Conservation (phyloP, 2,888 invertebrate species). For the Drosophila anomalata region DNA sequence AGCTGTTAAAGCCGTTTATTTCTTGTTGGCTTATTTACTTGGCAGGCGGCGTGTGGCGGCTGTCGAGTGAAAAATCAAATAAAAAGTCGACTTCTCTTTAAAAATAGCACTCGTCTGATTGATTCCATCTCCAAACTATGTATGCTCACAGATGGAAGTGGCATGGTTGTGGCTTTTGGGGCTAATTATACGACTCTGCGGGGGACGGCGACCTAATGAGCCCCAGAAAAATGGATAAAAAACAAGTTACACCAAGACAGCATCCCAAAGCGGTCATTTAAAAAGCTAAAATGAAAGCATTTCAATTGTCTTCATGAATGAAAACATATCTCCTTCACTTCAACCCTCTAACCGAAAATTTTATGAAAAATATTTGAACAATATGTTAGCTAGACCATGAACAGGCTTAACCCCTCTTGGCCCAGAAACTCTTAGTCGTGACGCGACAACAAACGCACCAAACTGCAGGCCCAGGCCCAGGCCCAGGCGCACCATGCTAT, state of each 20-base stretch:
- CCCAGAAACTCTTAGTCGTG: conserved; percentile 32
- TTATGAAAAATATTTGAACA: conserved; percentile 15
- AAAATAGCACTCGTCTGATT: conserved; percentile 71
- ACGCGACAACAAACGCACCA: conserved; percentile 44
- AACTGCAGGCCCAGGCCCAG: conserved; percentile 10
- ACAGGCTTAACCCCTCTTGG: conserved; percentile 34
- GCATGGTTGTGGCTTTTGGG: conserved; percentile 9
- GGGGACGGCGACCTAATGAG: conserved; percentile 67
- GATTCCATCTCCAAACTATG: conserved; percentile 48
- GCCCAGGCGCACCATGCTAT: conserved; percentile 12
- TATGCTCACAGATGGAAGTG: conserved; percentile 16
- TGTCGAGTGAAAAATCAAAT: conserved; percentile 67
- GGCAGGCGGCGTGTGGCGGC: conserved; percentile 69
- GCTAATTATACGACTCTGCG: conserved; percentile 65
- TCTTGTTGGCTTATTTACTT: conserved; percentile 18
- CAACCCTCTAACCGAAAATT: neutral
- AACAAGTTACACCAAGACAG: conserved; percentile 24
- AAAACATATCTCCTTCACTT: conserved; percentile 1
- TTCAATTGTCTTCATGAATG: conserved; percentile 52
- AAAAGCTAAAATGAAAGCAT: conserved; percentile 55
- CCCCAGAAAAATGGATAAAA: conserved; percentile 22
- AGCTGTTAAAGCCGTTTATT: conserved; percentile 34
- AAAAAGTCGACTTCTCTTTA: conserved; percentile 50
- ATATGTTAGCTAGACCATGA: conserved; percentile 17
- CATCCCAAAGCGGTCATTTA: conserved; percentile 29